Base-by-base conservation (phyloP, 2,888 invertebrate genomes). In the Quadroppia sp. region DNA sequence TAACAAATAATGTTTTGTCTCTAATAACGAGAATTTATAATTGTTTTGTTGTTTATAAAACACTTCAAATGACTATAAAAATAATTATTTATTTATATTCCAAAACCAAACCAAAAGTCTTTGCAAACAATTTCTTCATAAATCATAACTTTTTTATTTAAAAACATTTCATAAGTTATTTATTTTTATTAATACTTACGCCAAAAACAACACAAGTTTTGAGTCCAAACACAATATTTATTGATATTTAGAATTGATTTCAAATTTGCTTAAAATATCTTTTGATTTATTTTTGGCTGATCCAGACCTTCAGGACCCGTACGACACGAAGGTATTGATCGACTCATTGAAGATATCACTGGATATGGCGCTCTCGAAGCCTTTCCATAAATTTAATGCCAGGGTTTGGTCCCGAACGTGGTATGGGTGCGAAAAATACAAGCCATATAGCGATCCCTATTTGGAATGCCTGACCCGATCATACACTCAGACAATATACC, bases 321-420 rank as follows among this genome's bases (percentile, higher is more conserved):
- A 86, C 75, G 92, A 90, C 81, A 89, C 90, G 0, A 87, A 88
- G 74, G 88, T 73, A n/a, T 72, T 77, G 15, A 76, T 77, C 13
- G 77, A 77, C 30, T 74, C 76, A 17, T 36, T 76, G 0, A 79
- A 77, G 56, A 67, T 77, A 13, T 72, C 74, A 23, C 56, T 77
- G 3, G 32, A 71, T 36, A 76, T 76, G 76, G 76, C 73, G 2
- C 50, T 75, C 7, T 75, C 76, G 11, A 48, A 71, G 23, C 75
- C 76, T 13, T 76, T 76, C 50, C 40, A 75, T 30, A 76, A 76
- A 45, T 76, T 76, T 23, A 75, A 75, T 9, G 32, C 61, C 0
- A 50, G 72, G 30, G 30, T 74, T 17, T 76, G 76, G 76, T 42
- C 70, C 9, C 56, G 42, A 40, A 72, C 40, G 13, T 76, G 76